A percentile compares a stretch with the other conserved stretches of the same genome.
Evolutionary conservation across 2,888 invertebrate species (phyloP).

Genomic region (Pantelozetes paolii): DNA sequence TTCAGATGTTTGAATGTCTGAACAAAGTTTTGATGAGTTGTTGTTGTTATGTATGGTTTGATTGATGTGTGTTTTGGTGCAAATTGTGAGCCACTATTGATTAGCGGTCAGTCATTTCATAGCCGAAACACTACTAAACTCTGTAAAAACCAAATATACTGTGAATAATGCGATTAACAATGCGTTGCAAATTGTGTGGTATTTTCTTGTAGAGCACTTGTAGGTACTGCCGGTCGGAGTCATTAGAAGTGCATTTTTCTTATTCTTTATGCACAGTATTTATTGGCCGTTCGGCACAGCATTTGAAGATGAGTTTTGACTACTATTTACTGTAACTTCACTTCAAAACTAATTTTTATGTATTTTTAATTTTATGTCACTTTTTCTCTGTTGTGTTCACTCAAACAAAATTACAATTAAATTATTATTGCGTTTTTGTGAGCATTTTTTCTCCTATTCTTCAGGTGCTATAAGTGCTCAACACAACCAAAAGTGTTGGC

Average conservation of each 20-base stretch:
- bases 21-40: slow-evolving; percentile 1
- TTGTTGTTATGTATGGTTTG: neutral
- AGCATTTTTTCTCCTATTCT: neutral
- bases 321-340: neutral
- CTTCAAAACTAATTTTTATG: neutral
- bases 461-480: neutral
- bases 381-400: neutral
- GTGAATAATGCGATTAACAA: slow-evolving; percentile 3
- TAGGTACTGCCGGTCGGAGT: neutral
- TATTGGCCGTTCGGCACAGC: neutral
- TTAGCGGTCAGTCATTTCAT: neutral
- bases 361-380: neutral
- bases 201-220: neutral
- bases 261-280: neutral
- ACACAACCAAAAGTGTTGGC: neutral
- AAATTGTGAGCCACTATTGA: neutral
- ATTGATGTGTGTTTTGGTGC: slow-evolving; percentile 1
- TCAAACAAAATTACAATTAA: neutral
- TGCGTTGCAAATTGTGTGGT: slow-evolving; percentile 11
- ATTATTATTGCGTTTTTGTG: neutral
- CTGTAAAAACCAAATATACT: neutral
- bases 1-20: too few species aligned
- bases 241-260: neutral
- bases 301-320: neutral
- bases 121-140: neutral